Evolutionary conservation across 2,888 invertebrate genomes (phyloP).

Genomic region (Drosophila borborema): DNA sequence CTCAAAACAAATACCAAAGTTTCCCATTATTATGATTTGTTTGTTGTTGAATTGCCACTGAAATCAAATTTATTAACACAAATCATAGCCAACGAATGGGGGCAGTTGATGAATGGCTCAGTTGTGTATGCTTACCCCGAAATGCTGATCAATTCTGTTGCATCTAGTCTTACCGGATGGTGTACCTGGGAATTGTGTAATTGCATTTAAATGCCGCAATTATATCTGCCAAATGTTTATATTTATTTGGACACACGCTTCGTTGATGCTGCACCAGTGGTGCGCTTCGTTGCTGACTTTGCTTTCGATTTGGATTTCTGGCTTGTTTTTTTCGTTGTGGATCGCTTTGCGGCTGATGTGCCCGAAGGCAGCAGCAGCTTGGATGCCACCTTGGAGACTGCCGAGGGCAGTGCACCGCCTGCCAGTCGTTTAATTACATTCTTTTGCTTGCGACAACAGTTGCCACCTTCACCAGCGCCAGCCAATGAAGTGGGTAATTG

Average conservation of each 20-base stretch:
- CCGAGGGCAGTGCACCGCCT: not conserved
- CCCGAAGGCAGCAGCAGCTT: not conserved
- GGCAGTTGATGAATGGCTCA: not conserved
- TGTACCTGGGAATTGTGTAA: not conserved
- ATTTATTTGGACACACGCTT: conserved; percentile 29
- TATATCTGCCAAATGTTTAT: not conserved
- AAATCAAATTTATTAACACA: conserved; percentile 20
- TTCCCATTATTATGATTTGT: not conserved
- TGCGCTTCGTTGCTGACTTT: conserved; percentile 15
- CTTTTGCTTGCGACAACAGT: not conserved
- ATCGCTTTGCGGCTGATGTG: not conserved
- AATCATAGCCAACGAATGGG: not conserved
- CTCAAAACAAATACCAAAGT: conserved; percentile 7
- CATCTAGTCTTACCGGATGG: not conserved
- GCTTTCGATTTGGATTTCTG: conserved; percentile 22
- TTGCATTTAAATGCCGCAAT: conserved; percentile 6
- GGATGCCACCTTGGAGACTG: not conserved
- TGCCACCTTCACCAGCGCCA: not conserved
- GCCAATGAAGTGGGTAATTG: not conserved
- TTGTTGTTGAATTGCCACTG: conserved; percentile 18
- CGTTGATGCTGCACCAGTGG: not conserved
- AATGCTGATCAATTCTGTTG: conserved; percentile 3
- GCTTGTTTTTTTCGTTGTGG: not conserved
- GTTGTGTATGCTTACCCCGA: conserved; percentile 9
- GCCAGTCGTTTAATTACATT: conserved; percentile 3